These are phyloP conservation scores for Lathamus discolor DNA, from an alignment of 2,113 vertebrate species.

Conservation along the genomic window DNA sequence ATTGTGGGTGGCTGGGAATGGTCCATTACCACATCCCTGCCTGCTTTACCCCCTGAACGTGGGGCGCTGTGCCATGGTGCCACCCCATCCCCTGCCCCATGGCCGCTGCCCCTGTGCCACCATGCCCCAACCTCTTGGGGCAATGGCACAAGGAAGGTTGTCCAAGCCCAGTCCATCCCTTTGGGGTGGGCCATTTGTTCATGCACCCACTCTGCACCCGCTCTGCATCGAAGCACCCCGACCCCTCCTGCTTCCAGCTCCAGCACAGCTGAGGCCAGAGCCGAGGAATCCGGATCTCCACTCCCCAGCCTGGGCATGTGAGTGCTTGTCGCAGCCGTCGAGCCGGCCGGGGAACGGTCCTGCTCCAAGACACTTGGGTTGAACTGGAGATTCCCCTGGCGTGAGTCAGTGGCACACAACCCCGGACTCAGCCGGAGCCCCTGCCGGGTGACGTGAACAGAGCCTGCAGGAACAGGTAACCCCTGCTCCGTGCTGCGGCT, in stretches of 20 bases:
- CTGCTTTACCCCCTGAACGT: not conserved
- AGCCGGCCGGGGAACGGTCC: rapidly evolving
- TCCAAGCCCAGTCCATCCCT: not conserved
- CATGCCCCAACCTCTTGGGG: rapidly evolving
- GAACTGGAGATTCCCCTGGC: not conserved
- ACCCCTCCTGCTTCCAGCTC: not conserved
- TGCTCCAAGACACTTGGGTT: rapidly evolving
- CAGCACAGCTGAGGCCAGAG: not conserved
- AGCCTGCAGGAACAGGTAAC: not conserved
- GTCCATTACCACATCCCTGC: not conserved
- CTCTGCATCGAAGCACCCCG: not conserved
- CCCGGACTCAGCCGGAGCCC: not conserved
- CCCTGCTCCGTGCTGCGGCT: not conserved
- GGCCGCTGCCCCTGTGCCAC: not conserved
- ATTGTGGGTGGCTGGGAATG: rapidly evolving
- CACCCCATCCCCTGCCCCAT: rapidly evolving
- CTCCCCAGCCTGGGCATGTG: rapidly evolving
- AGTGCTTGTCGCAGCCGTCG: rapidly evolving
- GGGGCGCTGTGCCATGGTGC: rapidly evolving
- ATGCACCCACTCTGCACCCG: rapidly evolving
- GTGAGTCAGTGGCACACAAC: not conserved
- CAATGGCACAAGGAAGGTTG: rapidly evolving
- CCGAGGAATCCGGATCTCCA: rapidly evolving
- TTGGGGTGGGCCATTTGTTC: not conserved
- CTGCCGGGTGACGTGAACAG: not conserved